Conservation (phyloP, 2,113 vertebrate genomes). For the Laticauda colubrina region DNA sequence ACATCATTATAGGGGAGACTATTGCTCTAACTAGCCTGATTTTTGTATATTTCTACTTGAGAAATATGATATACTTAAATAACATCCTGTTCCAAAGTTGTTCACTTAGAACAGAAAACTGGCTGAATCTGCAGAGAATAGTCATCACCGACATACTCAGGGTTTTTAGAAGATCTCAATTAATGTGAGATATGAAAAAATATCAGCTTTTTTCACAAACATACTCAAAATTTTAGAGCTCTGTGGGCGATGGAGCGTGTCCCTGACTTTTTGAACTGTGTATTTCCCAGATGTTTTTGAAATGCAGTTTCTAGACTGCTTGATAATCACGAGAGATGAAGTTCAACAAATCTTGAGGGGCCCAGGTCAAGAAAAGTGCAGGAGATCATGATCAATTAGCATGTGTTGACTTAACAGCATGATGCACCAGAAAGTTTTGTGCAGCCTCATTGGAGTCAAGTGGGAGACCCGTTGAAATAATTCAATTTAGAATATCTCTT, state of each 20-base stretch:
- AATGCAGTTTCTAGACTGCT: neutral
- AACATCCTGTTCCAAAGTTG: neutral
- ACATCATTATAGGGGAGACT: too few relatives aligned
- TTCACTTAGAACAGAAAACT: neutral
- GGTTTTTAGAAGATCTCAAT: neutral
- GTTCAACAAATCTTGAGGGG: neutral
- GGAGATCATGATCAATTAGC: neutral
- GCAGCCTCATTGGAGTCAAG: neutral
- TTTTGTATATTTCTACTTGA: neutral
- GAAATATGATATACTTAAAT: neutral
- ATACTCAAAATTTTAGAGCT: neutral
- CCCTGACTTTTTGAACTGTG: neutral
- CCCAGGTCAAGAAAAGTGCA: neutral
- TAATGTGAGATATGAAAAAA: neutral
- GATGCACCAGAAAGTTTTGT: neutral
- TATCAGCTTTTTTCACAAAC: neutral
- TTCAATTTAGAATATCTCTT: neutral
- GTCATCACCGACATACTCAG: neutral
- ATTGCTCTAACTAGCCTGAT: too few relatives aligned
- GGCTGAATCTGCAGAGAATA: neutral
- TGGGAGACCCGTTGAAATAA: neutral
- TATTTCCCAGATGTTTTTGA: neutral
- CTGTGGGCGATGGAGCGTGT: fast-evolving
- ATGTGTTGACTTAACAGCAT: neutral
- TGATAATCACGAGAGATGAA: neutral